Evolutionary conservation across 92 coral and sea anemone genomes (phyloP), one percentile per base, ranked within the genome.

Genomic region (Zoanthus sansibaricus): DNA sequence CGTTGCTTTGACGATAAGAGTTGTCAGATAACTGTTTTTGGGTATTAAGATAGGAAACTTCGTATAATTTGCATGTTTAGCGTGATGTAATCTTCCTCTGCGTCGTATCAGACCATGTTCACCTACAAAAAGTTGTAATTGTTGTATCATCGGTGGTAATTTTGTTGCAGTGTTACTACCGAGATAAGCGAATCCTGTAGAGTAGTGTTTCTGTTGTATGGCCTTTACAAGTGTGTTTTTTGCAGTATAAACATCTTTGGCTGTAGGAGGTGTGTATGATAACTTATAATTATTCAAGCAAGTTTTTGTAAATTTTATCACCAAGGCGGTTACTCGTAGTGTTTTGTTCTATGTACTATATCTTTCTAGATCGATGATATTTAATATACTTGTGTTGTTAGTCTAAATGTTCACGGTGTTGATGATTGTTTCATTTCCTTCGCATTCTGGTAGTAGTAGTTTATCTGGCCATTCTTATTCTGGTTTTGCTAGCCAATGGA

Each of bases 311-410:
- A 84, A 89, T 48, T 47, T 55, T 54, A 88, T 64, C 31, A 75
- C 79, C 54, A 83, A 76, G n/a, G 89, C 87, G 58, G 86, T 71
- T 11, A 77, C 67, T 77, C 84, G 45, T 33, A 86, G 31, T 71
- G 87, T 69, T 82, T 72, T 79, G 80, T 73, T 72, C 73, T 82
- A 80, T 58, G 92, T 83, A 42, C 92, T 89, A 76, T 89, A 89
- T 48, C 66, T 75, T 25, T 31, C 56, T 21, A 89, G 31, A 74
- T 78, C 89, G 76, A 86, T 90, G 54, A 62, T n/a, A 66, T 90
- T 86, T 75, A 86, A 16, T 56, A 62, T 10, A 58, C 37, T 84
- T 49, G 89, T 3, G 56, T 16, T 68, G 32, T 48, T 71, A 18
- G 70, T 62, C 75, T 84, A 56, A 25, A 75, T 4, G 32, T 32